Evolutionary conservation across 1,140 invertebrate species (phyloP), one percentile per base, ranked within the genome.

Genomic region (Drosophila leontia): DNA sequence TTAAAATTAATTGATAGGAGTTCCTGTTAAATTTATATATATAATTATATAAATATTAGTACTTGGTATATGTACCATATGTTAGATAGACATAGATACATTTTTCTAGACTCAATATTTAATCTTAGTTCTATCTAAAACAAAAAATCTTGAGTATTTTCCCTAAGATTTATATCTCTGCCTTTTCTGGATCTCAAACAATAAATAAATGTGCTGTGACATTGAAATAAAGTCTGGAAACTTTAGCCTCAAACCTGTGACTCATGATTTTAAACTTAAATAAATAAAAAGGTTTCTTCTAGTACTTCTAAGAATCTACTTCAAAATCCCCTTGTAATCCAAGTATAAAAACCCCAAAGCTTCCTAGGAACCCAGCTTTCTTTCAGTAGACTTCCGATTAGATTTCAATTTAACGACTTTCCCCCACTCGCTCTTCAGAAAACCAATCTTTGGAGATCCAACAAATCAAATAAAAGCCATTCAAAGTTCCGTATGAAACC

Each of bases 301-400:
- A 32, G 7, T 55, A 15, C 29, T 48, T 39, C 61, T 17, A 12
- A 26, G 61, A 68, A 65, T 48, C 34, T 29, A 23, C 26, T 2
- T 2, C 3, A 7, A 64, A n/a, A 8, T 9, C 17, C 17, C 5
- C 19, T 23, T 48, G 19, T 32, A 29, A 42, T 13, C 17, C 2
- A n/a, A 7, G 15, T 15, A 7, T 7, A n/a, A 32, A 59, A 34
- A 29, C 7, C 12, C 19, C 2, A 13, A 17, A 67, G 44, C 64
- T 72, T 72, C 69, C 67, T 26, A 3, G 13, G 55, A 72, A 44
- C 15, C 19, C 53, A 50, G 44, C 45, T 72, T 72, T 60, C 45
- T 59, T 50, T 51, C 35, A 35, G 19, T 51, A 35, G 15, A 35
- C 19, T 35, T 15, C 55, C 32, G 32, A 41, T 72, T 71, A 23